Conservation (phyloP, 1,140 invertebrate genomes). For the Drosophila yakuba region DNA sequence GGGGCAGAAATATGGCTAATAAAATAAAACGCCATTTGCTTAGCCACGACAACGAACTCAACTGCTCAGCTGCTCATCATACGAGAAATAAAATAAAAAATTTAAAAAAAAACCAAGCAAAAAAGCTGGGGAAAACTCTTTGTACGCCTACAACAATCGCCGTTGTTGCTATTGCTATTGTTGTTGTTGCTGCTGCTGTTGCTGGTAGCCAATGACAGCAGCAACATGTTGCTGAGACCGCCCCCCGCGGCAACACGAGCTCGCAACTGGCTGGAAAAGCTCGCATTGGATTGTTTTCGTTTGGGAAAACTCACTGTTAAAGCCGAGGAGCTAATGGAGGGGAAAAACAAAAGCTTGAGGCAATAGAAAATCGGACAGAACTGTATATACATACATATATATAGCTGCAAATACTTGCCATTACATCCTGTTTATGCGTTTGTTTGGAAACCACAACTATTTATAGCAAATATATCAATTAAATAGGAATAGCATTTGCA, state of each 20-base stretch:
- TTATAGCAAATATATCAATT: neutral
- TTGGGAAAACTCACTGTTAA: neutral
- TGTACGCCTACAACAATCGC: constrained; percentile 55
- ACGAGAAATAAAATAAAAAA: constrained; percentile 32
- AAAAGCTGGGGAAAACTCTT: constrained; percentile 35
- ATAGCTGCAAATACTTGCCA: no score
- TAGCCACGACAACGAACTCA: constrained; percentile 36
- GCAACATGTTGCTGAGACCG: constrained; percentile 56
- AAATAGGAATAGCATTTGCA: neutral
- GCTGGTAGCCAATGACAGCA: constrained; percentile 46
- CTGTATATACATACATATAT: no score
- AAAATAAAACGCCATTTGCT: constrained; percentile 80
- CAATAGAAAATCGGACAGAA: neutral
- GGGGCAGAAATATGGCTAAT: constrained; percentile 78
- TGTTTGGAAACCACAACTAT: no score
- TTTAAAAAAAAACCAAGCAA: constrained; percentile 32
- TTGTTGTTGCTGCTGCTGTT: constrained; percentile 10
- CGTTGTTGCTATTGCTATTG: constrained; percentile 21
- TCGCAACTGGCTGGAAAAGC: constrained; percentile 43
- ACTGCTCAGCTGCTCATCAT: constrained; percentile 30
- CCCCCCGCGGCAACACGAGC: constrained; percentile 38
- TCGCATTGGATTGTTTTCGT: constrained; percentile 22
- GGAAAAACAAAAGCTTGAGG: neutral
- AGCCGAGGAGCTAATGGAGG: neutral
- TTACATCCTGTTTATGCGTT: no score